Conservation (phyloP, 2,113 vertebrate species). For the Bagarius yarrelli region DNA sequence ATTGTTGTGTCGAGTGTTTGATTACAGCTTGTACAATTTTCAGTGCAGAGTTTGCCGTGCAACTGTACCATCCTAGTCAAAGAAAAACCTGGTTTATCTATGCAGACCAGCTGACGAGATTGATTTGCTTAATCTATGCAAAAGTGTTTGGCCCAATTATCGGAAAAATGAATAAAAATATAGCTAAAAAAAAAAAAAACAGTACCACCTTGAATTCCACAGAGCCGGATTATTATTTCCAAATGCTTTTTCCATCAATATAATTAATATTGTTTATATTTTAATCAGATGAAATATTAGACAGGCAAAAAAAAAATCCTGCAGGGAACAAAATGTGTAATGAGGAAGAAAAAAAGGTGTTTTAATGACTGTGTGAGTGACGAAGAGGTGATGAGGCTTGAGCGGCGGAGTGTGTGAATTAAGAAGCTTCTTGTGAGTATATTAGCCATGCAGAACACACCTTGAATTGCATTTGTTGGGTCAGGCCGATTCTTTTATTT, state of each 20-base stretch:
- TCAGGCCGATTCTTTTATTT: constrained; percentile 82
- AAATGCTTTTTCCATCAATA: constrained; percentile 24
- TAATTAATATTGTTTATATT: constrained; percentile 54
- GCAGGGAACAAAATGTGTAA: constrained; percentile 47
- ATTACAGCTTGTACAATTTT: constrained; percentile 51
- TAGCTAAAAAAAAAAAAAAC: constrained; percentile 17
- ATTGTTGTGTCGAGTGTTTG: constrained; percentile 56
- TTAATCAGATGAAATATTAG: constrained; percentile 44
- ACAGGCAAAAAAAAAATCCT: constrained; percentile 34
- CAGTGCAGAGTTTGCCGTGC: constrained; percentile 39
- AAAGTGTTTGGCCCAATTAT: constrained; percentile 35
- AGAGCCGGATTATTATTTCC: constrained; percentile 43
- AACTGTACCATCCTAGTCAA: constrained; percentile 52
- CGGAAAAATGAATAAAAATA: constrained; percentile 42
- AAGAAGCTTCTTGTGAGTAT: constrained; percentile 61
- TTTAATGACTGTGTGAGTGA: constrained; percentile 47
- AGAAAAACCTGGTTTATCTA: constrained; percentile 50
- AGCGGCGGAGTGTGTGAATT: constrained; percentile 35
- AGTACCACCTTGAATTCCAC: constrained; percentile 47
- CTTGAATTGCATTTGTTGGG: constrained; percentile 77
- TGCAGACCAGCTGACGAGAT: constrained; percentile 55
- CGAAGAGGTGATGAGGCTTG: constrained; percentile 36
- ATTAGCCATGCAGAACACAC: constrained; percentile 70
- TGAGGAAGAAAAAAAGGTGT: constrained; percentile 40
- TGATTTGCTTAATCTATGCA: constrained; percentile 51